Evolutionary conservation across 2,888 invertebrate species (phyloP).

Genomic region (Pogonocherus hispidulus): DNA sequence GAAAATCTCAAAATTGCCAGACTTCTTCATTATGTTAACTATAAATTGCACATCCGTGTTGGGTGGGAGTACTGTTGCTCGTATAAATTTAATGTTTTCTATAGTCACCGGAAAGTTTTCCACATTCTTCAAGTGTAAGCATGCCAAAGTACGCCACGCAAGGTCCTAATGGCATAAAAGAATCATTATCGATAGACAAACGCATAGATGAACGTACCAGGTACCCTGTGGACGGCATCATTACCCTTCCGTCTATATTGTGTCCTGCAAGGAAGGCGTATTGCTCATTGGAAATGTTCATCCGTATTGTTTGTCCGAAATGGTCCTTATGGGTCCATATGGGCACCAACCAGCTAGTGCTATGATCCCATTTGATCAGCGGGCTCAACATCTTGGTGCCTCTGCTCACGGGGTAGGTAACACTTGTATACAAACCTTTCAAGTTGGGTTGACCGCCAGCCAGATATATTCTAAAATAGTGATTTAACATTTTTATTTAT

Average conservation of each 20-base stretch:
- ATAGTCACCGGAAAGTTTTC: constrained; percentile 26
- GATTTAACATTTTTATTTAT: too few species aligned
- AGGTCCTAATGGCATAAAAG: constrained; percentile 29
- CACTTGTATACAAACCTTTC: constrained; percentile 79
- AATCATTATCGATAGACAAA: not conserved
- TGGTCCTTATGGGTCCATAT: constrained; percentile 77
- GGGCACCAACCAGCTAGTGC: constrained; percentile 80
- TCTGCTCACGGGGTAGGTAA: constrained; percentile 84
- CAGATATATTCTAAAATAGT: constrained; percentile 75
- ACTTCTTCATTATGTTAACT: too few species aligned
- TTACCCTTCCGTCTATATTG: constrained; percentile 51
- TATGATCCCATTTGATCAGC: constrained; percentile 89
- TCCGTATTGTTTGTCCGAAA: constrained; percentile 86
- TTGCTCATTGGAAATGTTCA: constrained; percentile 68
- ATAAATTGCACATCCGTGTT: too few species aligned
- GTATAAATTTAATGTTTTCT: not conserved
- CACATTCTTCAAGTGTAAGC: constrained; percentile 3
- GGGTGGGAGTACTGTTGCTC: constrained; percentile 61
- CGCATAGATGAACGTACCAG: constrained; percentile 47
- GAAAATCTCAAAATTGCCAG: too few species aligned
- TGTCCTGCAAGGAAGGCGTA: constrained; percentile 44
- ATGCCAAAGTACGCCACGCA: constrained; percentile 27
- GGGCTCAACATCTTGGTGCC: constrained; percentile 88
- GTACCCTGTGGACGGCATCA: constrained; percentile 75
- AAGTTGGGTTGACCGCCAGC: constrained; percentile 82